These are phyloP conservation scores for Alaudala cheleensis DNA, from an alignment of 2,113 vertebrate species.

Conservation along the genomic window DNA sequence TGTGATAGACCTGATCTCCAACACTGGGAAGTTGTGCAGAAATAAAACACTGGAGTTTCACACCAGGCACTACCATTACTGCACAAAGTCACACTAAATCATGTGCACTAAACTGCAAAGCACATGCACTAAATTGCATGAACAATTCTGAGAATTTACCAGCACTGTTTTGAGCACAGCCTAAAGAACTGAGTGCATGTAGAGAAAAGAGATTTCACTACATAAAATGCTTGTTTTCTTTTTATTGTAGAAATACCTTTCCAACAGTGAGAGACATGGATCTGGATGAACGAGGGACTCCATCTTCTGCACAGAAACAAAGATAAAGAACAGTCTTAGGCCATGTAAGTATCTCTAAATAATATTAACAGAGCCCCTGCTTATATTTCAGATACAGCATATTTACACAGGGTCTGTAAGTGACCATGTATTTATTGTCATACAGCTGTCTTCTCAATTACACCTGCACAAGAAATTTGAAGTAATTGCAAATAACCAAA, in stretches of 20 bases:
- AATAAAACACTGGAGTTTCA: not conserved
- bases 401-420: not conserved
- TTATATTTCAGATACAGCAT: not conserved
- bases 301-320: conserved; percentile 84
- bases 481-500: not conserved
- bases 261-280: conserved; percentile 94
- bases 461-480: not conserved
- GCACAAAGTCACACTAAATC: not conserved
- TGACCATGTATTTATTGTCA: not conserved
- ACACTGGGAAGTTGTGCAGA: not conserved
- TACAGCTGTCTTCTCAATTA: not conserved
- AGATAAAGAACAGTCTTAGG: conserved; percentile 37
- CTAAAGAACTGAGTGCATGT: not conserved
- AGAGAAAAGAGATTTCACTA: not conserved
- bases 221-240: not conserved
- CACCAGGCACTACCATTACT: not conserved
- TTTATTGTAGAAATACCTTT: conserved; percentile 81
- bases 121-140: not conserved
- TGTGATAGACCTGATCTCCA: not conserved
- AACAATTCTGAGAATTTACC: not conserved
- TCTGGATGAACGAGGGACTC: conserved; percentile 87
- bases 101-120: not conserved
- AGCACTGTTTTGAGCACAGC: not conserved
- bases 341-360: not conserved
- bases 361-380: not conserved